Conservation (phyloP, 2,797 vertebrate genomes). For the Harpagifer antarcticus region DNA sequence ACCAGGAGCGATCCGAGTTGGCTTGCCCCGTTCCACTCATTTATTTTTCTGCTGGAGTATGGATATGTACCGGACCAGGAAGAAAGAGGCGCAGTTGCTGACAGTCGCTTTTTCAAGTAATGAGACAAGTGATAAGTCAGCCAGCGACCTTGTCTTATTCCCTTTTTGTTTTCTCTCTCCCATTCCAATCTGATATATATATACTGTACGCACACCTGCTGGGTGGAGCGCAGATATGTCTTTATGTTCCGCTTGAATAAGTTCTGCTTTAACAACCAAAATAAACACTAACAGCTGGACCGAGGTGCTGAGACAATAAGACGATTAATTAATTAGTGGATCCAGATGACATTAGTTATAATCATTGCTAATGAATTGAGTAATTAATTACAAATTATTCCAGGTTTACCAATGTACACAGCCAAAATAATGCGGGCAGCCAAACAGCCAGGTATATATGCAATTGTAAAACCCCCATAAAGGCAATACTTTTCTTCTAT, state of each 20-base stretch:
- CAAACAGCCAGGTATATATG: too few species aligned
- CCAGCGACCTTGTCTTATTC: slow-evolving; percentile 67
- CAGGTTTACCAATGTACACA: background rate
- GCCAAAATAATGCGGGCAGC: background rate
- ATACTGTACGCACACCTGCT: slow-evolving; percentile 34
- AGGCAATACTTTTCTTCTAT: background rate
- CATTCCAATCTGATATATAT: slow-evolving; percentile 57
- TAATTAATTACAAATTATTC: background rate
- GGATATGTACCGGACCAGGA: slow-evolving; percentile 57
- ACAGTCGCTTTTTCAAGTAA: slow-evolving; percentile 74
- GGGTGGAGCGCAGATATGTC: slow-evolving; percentile 5
- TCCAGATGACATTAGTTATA: slow-evolving; percentile 8
- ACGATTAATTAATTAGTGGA: slow-evolving; percentile 3
- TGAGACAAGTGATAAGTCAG: slow-evolving; percentile 76
- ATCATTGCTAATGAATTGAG: slow-evolving; percentile 2
- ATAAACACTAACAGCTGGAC: slow-evolving; percentile 22
- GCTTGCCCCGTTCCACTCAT: slow-evolving; percentile 55
- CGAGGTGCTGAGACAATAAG: slow-evolving; percentile 6
- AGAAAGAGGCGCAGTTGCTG: slow-evolving; percentile 66
- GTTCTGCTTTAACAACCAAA: slow-evolving; percentile 8
- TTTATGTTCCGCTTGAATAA: slow-evolving; percentile 8
- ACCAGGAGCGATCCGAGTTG: slow-evolving; percentile 24
- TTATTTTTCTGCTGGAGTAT: slow-evolving; percentile 55
- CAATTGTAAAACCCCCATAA: background rate
- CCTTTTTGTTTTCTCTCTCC: slow-evolving; percentile 61